Evolutionary conservation across 2,888 invertebrate species (phyloP).

Genomic region (Seladonia tumulorum): DNA sequence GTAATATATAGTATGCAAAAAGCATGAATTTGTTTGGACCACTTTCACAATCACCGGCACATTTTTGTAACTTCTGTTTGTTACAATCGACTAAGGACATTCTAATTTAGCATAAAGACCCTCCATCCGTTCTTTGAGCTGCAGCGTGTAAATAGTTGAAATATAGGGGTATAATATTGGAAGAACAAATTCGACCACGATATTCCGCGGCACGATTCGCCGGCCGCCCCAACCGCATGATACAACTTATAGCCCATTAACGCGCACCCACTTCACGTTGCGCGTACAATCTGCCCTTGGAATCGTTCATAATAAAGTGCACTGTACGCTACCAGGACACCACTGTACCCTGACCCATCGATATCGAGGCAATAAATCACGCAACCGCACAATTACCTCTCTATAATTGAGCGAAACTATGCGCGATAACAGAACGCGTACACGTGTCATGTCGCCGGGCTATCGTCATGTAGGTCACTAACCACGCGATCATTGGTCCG

Average conservation of each 20-base stretch:
- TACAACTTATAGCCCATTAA: constrained; percentile 55
- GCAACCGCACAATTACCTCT: constrained; percentile 35
- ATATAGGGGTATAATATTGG: too few species aligned
- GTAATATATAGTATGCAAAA: too few species aligned
- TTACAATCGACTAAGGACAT: too few species aligned
- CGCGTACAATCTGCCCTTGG: constrained; percentile 50
- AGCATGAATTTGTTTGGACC: too few species aligned
- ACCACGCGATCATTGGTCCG: neutral
- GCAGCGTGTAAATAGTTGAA: too few species aligned
- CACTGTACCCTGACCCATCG: constrained; percentile 25
- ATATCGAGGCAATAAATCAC: constrained; percentile 42
- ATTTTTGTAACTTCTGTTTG: too few species aligned
- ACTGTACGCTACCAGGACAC: constrained; percentile 12
- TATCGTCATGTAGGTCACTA: neutral
- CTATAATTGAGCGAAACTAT: constrained; percentile 30
- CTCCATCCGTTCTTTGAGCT: too few species aligned
- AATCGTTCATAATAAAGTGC: constrained; percentile 46
- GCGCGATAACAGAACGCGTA: neutral
- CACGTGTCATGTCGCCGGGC: neutral
- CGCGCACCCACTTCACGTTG: constrained; percentile 44
- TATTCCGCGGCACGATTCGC: constrained; percentile 5
- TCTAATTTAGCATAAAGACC: too few species aligned
- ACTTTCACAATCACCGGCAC: too few species aligned
- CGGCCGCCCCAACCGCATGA: constrained; percentile 17
- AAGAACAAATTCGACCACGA: neutral